Evolutionary conservation across 2,888 invertebrate genomes (phyloP).

Genomic region (Temnothorax unifasciatus): DNA sequence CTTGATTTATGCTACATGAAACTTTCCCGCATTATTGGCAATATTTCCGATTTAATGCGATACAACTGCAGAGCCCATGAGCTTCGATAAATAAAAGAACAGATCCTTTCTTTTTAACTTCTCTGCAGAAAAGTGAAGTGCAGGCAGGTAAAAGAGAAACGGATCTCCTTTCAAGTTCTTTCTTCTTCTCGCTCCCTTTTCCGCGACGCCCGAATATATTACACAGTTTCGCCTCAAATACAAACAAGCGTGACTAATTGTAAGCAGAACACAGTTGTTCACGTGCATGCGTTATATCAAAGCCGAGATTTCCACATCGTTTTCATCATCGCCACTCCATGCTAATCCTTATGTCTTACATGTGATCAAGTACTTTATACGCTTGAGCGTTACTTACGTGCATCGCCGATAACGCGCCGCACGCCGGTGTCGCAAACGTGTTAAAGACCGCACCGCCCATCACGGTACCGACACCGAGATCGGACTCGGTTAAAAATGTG

Average conservation of each 20-base stretch:
- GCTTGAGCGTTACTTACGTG: slow-evolving; percentile 87
- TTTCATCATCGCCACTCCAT: neutral
- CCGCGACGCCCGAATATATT: neutral
- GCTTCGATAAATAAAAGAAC: neutral
- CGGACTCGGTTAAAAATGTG: slow-evolving; percentile 93
- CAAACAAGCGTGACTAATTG: neutral
- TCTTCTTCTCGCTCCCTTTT: neutral
- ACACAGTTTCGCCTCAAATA: neutral
- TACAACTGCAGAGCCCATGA: neutral
- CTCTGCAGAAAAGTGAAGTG: neutral
- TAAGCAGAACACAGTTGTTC: neutral
- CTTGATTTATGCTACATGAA: neutral
- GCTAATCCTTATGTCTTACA: neutral
- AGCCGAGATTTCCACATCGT: neutral
- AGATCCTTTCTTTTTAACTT: neutral
- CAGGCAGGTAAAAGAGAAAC: too few species aligned
- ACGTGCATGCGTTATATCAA: neutral
- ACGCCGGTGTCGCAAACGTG: slow-evolving; percentile 93
- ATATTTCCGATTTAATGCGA: neutral
- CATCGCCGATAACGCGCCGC: slow-evolving; percentile 92
- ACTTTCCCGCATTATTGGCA: neutral
- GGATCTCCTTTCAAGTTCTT: neutral
- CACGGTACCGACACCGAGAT: slow-evolving; percentile 95
- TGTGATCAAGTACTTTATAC: neutral
- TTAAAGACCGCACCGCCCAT: slow-evolving; percentile 96